Percentiles rank a stretch among this genome's conserved stretches.
Evolutionary conservation across 1,140 invertebrate genomes (phyloP).

Genomic region (Drosophila bocqueti): DNA sequence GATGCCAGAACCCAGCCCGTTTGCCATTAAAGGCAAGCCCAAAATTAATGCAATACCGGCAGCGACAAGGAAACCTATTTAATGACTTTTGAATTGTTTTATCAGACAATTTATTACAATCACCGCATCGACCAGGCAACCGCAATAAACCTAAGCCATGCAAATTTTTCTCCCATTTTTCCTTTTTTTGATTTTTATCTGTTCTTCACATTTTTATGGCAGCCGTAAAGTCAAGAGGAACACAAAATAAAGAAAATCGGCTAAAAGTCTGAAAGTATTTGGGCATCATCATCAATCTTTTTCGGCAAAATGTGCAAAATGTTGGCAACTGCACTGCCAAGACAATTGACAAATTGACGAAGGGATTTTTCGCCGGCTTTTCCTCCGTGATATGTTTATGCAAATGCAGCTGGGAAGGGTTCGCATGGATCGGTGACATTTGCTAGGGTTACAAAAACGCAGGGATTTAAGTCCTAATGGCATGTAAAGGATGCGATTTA

Average conservation of each 20-base stretch:
- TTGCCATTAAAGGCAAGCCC: conserved; percentile 28
- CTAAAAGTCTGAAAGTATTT: conserved; percentile 53
- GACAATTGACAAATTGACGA: conserved; percentile 57
- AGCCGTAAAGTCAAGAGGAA: conserved; percentile 20
- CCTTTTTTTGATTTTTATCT: conserved; percentile 30
- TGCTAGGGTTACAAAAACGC: neutral
- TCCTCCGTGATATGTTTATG: conserved; percentile 36
- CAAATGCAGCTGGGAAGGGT: conserved; percentile 36
- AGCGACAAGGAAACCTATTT: conserved; percentile 34
- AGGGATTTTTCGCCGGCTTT: conserved; percentile 17
- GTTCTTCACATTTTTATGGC: conserved; percentile 51
- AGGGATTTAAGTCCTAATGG: neutral
- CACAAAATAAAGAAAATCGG: conserved; percentile 19
- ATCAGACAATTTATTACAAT: conserved; percentile 62
- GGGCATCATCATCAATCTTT: conserved; percentile 54
- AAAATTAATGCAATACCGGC: conserved; percentile 47
- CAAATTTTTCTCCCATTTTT: conserved; percentile 32
- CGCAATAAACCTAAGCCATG: conserved; percentile 56
- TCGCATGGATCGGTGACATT: neutral
- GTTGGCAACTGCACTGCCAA: conserved; percentile 46
- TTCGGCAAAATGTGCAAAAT: conserved; percentile 25
- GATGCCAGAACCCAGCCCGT: conserved; percentile 6
- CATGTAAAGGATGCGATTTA: neutral
- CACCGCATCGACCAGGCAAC: conserved; percentile 37
- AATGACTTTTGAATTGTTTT: conserved; percentile 65